A percentile compares a stretch with the other conserved stretches of the same genome.
phyloP scores from a whole-genome alignment of 2,113 vertebrate genomes.

The Passer montanus region DNA sequence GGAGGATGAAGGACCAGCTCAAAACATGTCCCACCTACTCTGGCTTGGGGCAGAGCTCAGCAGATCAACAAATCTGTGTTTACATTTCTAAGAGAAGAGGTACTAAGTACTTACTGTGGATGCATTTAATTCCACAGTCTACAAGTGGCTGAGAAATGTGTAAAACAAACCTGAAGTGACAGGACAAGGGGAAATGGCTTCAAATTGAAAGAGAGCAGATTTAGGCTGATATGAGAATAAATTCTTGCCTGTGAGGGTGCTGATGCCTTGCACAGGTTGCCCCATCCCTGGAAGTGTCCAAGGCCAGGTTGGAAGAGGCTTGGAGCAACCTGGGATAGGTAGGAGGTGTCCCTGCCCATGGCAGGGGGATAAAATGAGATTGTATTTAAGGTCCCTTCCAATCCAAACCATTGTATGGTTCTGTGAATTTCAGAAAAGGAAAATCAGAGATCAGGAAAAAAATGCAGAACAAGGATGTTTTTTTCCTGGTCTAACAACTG shows the following conservation, averaged over 20 bases:
- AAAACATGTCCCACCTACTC: not conserved
- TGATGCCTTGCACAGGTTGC: rapidly evolving
- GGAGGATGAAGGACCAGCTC: not conserved
- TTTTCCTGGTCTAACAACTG: not conserved
- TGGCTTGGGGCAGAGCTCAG: not conserved
- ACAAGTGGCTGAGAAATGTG: not conserved
- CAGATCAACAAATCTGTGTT: not conserved
- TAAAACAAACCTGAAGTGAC: not conserved
- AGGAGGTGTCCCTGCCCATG: not conserved
- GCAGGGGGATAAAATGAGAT: not conserved
- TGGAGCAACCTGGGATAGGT: not conserved
- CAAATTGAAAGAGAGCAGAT: not conserved
- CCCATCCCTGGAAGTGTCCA: not conserved
- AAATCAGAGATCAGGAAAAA: not conserved
- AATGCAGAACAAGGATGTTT: not conserved
- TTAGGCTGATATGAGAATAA: not conserved
- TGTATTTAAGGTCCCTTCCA: not conserved
- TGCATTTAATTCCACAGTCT: not conserved
- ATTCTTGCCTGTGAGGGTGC: not conserved
- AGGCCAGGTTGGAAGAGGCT: rapidly evolving
- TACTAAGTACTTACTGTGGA: no score
- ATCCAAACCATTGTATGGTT: not conserved
- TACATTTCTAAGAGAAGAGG: not conserved
- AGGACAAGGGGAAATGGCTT: not conserved
- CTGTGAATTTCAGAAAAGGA: not conserved